Evolutionary conservation across 2,113 vertebrate genomes (phyloP), one percentile per base, ranked within the genome.

Genomic region (Caretta caretta): DNA sequence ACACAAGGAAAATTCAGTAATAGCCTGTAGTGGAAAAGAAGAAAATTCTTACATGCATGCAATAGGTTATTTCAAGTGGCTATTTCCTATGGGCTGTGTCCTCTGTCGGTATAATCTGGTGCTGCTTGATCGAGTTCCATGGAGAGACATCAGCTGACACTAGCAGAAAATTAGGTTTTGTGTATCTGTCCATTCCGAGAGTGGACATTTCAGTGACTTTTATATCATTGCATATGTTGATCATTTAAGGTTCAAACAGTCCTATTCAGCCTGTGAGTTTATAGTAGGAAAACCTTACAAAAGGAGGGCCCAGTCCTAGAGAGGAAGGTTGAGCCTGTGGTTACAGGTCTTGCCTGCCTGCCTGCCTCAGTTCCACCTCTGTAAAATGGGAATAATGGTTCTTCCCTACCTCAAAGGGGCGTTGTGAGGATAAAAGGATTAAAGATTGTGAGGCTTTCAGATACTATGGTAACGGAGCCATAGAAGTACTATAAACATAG

Each of bases 341-440:
- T 1, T 2, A 19, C 38, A 13, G 42, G 0, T 1, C 78, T 0
- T 2, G 35, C 48, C 31, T 0, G 0, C 17, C 13, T 50, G 50
- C 5, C 51, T 72, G 53, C 78, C 53, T 11, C n/a, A 59, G 57
- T 29, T 90, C 80, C 22, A 42, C 8, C 27, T 78, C 19, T 53
- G 35, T 53, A 6, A 20, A 88, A 12, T 5, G 49, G 46, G 31
- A 81, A 2, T 48, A 84, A 81, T 24, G 31, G 59, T 9, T 2
- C 12, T 69, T 84, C 65, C 57, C 1, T 57, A 6, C 35, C 53
- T 53, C 42, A 42, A 50, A 16, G 10, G 49, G 79, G 25, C 75
- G 65, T 72, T 65, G 31, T 38, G 10, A 81, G 42, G 59, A 62
- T 62, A 62, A 62, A 31, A 62, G 13, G 59, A 35, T 62, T 62